Evolutionary conservation across 2,113 vertebrate genomes (phyloP), one percentile per base, ranked within the genome.

Genomic region (Benitochromis conjunctus): DNA sequence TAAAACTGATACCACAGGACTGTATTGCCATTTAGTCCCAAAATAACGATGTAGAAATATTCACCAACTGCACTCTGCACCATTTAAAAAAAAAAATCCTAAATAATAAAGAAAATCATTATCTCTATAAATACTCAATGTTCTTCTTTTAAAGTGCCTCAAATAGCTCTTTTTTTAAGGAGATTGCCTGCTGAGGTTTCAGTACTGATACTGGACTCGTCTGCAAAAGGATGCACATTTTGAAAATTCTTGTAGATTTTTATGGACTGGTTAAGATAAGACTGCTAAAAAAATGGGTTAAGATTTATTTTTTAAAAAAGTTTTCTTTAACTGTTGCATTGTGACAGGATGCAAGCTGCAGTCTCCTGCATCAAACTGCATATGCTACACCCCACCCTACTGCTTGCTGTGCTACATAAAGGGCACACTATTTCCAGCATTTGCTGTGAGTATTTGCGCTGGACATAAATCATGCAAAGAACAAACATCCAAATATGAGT

Each of bases 401-500:
- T n/a, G 71, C 36, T 81, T 41, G 31, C 56, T 58, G n/a, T 69
- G 74, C 51, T 48, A 48, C 77, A 64, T 88, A 86, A 91, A 88
- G 60, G 77, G 56, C 57, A 83, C 36, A 51, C 38, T 71, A 55
- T 26, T 36, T 79, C 48, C 60, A 79, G 43, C 26, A 77, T 80
- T 81, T 71, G 46, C 66, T 80, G 38, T 24, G 54, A 84, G 74
- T 58, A 84, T 54, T 84, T 71, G 38, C 18, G 6, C 58, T 43
- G 57, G 76, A 85, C 55, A 83, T 88, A 81, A 86, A 81, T 87
- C 41, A 38, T 83, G 55, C 7, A n/a, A 57, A 48, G 66, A 58
- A 84, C 86, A 80, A 60, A 84, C 69, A 84, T 84, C 51, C 66
- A 87, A 55, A 82, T 74, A 56, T 80, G 7, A 84, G 81, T 46